Evolutionary conservation across 2,888 invertebrate species (phyloP).

Genomic region (Myopa testacea): DNA sequence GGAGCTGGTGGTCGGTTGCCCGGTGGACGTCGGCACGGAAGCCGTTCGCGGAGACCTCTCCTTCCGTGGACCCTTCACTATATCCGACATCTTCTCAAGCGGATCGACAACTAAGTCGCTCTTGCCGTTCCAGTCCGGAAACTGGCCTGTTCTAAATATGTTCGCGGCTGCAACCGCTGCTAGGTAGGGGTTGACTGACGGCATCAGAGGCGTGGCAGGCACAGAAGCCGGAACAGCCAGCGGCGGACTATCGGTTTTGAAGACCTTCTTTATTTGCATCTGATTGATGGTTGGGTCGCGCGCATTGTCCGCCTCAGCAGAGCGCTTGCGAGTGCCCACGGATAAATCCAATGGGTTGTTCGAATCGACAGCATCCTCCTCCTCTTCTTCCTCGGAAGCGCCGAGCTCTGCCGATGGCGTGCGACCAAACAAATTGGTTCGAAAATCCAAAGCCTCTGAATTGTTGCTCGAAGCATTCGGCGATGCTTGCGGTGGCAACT

Average conservation of each 20-base stretch:
- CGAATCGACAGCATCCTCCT: constrained; percentile 71
- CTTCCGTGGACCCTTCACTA: constrained; percentile 80
- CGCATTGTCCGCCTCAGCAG: constrained; percentile 70
- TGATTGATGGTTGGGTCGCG: constrained; percentile 66
- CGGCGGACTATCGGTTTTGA: constrained; percentile 61
- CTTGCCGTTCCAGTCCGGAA: constrained; percentile 79
- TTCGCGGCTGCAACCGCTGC: constrained; percentile 83
- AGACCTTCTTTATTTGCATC: constrained; percentile 64
- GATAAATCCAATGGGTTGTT: constrained; percentile 83
- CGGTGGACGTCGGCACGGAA: constrained; percentile 50
- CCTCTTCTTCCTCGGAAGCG: constrained; percentile 70
- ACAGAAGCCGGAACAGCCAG: constrained; percentile 76
- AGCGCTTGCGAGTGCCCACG: constrained; percentile 80
- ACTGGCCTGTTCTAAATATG: constrained; percentile 79
- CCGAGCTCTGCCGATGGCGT: constrained; percentile 71
- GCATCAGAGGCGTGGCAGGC: constrained; percentile 79
- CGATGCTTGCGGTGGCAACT: constrained; percentile 66
- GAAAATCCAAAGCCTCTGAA: constrained; percentile 82
- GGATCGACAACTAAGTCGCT: constrained; percentile 85
- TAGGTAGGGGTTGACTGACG: constrained; percentile 84
- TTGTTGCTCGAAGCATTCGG: constrained; percentile 71
- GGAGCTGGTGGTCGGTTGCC: constrained; percentile 44
- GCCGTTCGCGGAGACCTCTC: constrained; percentile 69
- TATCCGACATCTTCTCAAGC: constrained; percentile 90
- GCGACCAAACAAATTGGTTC: constrained; percentile 75